Evolutionary conservation across 2,113 vertebrate species (phyloP), one percentile per base, ranked within the genome.

Genomic region (Neotoma lepida): DNA sequence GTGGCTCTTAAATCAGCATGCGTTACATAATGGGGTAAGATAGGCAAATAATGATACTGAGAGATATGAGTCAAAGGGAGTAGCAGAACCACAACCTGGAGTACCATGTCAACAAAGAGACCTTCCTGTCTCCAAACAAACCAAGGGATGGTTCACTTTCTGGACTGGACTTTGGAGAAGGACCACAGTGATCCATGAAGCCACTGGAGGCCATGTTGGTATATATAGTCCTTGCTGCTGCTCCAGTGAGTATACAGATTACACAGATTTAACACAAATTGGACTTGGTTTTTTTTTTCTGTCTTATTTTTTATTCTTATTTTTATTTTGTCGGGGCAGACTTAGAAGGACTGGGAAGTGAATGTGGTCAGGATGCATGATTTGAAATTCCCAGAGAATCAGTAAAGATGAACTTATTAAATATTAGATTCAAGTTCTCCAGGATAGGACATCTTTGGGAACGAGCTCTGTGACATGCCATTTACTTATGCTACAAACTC

Each of bases 61-160:
- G 70, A 74, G 20, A 4, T 12, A 1, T 22, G 3, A 66, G 44
- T 49, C 71, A 44, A 18, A 28, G 14, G 30, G 1, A 91, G 24
- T 28, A 86, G 33, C 39, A 74, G 1, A 46, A 44, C 13, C 56
- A 35, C 2, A 0, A 0, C 26, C 7, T 90, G 51, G 18, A 4
- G 3, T 46, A 0, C 33, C 28, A 28, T 0, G 30, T 12, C 39
- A 24, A 22, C 68, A 64, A 2, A 6, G 2, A 46, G 51, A 20
- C 8, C 9, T 30, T 10, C 35, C 22, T 28, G 24, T 39, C 63
- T 95, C 30, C 9, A 41, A 85, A 35, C n/a, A 49, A 86, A 26
- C 12, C 18, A 2, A 15, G 54, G 8, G 9, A 71, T 39, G 18
- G n/a, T 39, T 71, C 18, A 39, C 18, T 71, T 71, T 71, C 68